Conservation (phyloP, 2,888 invertebrate species). For the Drosophila peninsularis region DNA sequence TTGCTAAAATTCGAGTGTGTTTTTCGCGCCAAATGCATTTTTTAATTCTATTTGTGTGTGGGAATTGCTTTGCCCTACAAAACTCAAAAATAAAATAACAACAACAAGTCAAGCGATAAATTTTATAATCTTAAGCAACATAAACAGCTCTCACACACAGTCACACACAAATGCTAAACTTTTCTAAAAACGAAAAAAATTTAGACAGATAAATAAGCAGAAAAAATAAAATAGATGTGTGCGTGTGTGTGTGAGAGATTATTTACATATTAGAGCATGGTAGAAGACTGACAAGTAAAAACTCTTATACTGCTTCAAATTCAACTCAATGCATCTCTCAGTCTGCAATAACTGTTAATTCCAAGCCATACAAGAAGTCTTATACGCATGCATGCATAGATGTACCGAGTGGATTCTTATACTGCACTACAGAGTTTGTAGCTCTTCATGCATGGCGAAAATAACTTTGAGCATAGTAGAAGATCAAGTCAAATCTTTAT, state of each 20-base stretch:
- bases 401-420: not conserved
- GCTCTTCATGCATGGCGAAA: not conserved
- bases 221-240: not conserved
- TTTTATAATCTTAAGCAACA: constrained; percentile 38
- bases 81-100: constrained; percentile 18
- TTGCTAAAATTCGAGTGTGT: constrained; percentile 23
- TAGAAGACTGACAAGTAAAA: not conserved
- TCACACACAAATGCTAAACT: constrained; percentile 4
- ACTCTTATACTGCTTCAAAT: not conserved
- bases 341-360: not conserved
- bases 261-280: not conserved
- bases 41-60: constrained; percentile 17
- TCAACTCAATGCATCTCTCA: not conserved
- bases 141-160: constrained; percentile 19
- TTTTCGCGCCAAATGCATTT: constrained; percentile 56
- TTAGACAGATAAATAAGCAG: constrained; percentile 8
- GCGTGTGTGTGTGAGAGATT: not conserved
- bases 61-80: constrained; percentile 20
- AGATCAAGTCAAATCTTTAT: not conserved
- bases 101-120: constrained; percentile 31
- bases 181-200: constrained; percentile 32
- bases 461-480: not conserved
- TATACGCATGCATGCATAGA: not conserved
- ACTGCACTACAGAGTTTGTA: not conserved
- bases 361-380: not conserved